Conservation (phyloP, 37 sponge, comb jelly and placozoan genomes). For the Petrosia ficiformis region DNA sequence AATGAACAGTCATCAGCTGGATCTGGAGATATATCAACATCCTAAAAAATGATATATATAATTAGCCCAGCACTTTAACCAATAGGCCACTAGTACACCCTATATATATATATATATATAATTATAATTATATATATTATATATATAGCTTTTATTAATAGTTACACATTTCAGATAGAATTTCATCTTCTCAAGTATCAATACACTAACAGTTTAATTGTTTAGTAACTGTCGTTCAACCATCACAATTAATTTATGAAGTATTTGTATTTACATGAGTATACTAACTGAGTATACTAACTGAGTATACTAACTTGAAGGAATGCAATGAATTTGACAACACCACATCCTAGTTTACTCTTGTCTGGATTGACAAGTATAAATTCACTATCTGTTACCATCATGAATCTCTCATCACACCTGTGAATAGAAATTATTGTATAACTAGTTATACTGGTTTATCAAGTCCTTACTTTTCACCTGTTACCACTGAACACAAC, state of each 20-base stretch:
- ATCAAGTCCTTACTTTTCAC: conserved; percentile 49
- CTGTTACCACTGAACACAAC: conserved; percentile 64
- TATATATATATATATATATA: too few relatives aligned
- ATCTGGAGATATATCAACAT: conserved; percentile 68
- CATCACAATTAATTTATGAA: too few relatives aligned
- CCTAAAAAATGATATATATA: conserved; percentile 32
- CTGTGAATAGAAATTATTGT: too few relatives aligned
- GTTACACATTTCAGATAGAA: too few relatives aligned
- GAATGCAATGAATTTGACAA: conserved; percentile 81
- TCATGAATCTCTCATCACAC: conserved; percentile 87
- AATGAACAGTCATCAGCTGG: conserved; percentile 67
- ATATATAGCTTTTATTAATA: too few relatives aligned
- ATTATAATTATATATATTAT: not conserved
- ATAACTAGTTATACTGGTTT: too few relatives aligned
- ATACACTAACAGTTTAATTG: too few relatives aligned
- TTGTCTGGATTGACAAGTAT: conserved; percentile 87
- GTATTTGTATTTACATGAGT: too few relatives aligned
- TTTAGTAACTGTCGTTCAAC: too few relatives aligned
- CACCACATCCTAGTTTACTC: conserved; percentile 73
- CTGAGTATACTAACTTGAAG: conserved; percentile 67
- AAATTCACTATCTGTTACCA: conserved; percentile 78
- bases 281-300: too few relatives aligned
- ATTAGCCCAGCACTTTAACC: too few relatives aligned
- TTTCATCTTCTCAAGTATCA: conserved; percentile 1
- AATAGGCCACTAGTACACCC: too few relatives aligned